Base-by-base conservation (phyloP, 2,888 invertebrate species). In the Autographa pulchrina region DNA sequence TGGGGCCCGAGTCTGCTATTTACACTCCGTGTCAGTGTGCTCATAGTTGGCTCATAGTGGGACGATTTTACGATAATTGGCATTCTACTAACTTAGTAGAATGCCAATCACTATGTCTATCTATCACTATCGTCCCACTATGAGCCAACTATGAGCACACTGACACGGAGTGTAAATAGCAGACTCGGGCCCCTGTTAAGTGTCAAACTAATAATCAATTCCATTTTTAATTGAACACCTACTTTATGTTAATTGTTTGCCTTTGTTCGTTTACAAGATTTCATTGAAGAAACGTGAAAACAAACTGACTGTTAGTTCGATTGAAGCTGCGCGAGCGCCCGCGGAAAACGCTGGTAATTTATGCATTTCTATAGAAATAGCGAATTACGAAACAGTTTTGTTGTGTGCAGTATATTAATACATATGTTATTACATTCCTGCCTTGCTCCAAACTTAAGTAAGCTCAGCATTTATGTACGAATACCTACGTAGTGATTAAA, bases 391-490 rank as follows among this genome's bases (percentile, higher is more conserved):
- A 59, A 59, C 56, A 31, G 9, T 66, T 56, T 61, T 67, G 38
- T 43, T n/a, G 54, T 75, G 54, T 52, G 60, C 56, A 62, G 43
- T 62, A 31, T 18, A 25, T 76, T 60, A 14, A 38, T n/a, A n/a
- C n/a, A n/a, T n/a, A n/a, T n/a, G n/a, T n/a, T n/a, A n/a, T 74
- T 25, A 78, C 61, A 75, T 79, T 79, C 69, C 70, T 69, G 71
- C 65, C 73, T 75, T 67, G 70, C 72, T 68, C 81, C 67, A 62
- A 73, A 72, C 67, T 68, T 78, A 72, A 54, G 65, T 72, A 80
- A 59, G 68, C 68, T 82, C 80, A 72, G 83, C 80, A 82, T 81
- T 80, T 80, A 82, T 82, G 11, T 74, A 70, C 62, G 31, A 71
- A 59, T 71, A 74, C 60, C 60, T 74, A 75, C 63, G 65, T 85